A percentile compares a stretch with the other conserved stretches of the same genome.
phyloP scores from a whole-genome alignment of 1,140 invertebrate species.

The Ridgeia piscesae region DNA sequence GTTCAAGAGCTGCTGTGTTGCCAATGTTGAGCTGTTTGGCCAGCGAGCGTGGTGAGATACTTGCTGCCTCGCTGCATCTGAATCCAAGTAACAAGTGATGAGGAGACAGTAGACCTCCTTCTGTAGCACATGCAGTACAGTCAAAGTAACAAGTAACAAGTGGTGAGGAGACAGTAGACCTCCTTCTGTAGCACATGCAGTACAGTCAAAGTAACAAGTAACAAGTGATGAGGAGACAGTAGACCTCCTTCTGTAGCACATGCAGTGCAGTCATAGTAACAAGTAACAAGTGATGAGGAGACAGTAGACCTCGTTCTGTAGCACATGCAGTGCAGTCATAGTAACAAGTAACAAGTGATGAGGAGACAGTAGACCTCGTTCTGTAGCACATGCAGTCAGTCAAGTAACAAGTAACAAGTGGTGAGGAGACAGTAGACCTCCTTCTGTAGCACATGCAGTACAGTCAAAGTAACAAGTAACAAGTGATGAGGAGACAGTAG shows the following conservation, averaged over 20 bases:
- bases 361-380: not conserved
- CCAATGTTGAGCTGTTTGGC: conserved; percentile 57
- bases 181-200: not conserved
- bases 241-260: not conserved
- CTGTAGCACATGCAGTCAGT: not conserved
- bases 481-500: not conserved
- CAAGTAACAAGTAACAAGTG: not conserved
- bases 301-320: not conserved
- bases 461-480: too few species aligned
- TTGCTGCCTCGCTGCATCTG: conserved; percentile 50
- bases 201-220: too few species aligned
- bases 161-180: not conserved
- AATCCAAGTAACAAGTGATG: conserved; percentile 12
- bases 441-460: not conserved
- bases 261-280: too few species aligned
- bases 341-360: not conserved
- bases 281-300: not conserved
- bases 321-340: not conserved
- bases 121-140: not conserved
- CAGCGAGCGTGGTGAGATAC: conserved; percentile 50
- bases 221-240: not conserved
- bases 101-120: not conserved
- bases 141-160: not conserved
- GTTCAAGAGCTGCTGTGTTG: conserved; percentile 65
- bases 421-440: not conserved